Evolutionary conservation across 2,888 invertebrate genomes (phyloP).

Genomic region (Tanytarsus gracilentus): DNA sequence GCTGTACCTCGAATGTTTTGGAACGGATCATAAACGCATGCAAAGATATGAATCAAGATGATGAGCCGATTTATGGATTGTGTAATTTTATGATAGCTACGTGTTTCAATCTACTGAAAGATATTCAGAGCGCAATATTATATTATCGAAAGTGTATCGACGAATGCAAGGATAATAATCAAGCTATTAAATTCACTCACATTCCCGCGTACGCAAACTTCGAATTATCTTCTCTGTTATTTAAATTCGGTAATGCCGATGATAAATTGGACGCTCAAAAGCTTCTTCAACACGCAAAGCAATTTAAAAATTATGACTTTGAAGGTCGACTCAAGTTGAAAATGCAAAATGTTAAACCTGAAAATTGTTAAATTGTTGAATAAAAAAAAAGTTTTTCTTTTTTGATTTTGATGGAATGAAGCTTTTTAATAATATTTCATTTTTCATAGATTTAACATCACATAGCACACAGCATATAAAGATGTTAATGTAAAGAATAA

Average conservation of each 20-base stretch:
- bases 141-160: constrained; percentile 39
- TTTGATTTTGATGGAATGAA: not conserved
- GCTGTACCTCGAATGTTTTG: constrained; percentile 44
- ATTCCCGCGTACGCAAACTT: constrained; percentile 56
- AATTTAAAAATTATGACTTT: constrained; percentile 57
- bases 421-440: not conserved
- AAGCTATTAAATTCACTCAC: constrained; percentile 44
- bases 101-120: constrained; percentile 43
- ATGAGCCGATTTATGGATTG: constrained; percentile 51
- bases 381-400: too few relatives aligned
- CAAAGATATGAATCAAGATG: constrained; percentile 31
- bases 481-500: too few relatives aligned
- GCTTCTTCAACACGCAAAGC: constrained; percentile 45
- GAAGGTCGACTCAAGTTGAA: constrained; percentile 55
- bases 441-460: not conserved
- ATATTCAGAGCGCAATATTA: constrained; percentile 38
- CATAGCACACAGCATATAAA: too few relatives aligned
- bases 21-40: constrained; percentile 43
- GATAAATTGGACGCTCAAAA: constrained; percentile 45
- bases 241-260: constrained; percentile 42
- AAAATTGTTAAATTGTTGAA: not conserved
- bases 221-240: constrained; percentile 50
- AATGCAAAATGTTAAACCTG: constrained; percentile 32
- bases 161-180: constrained; percentile 35
- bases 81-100: constrained; percentile 47